Evolutionary conservation across 23 tunicate species (phyloP).

Genomic region (Trididemnum clinides): DNA sequence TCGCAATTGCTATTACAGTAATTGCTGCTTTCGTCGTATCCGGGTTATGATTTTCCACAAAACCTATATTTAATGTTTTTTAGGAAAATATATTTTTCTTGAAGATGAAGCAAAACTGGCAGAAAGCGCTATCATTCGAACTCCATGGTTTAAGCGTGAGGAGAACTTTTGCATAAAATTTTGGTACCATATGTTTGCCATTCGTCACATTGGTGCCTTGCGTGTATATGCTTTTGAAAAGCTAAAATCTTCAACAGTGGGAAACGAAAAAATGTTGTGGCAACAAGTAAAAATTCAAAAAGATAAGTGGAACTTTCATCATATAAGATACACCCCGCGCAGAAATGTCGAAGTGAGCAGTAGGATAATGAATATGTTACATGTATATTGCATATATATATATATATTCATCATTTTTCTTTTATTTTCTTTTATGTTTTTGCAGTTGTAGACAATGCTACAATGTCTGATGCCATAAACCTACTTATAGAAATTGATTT

Average conservation of each 20-base stretch:
- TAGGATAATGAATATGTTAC: too few species aligned
- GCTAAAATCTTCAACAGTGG: constrained; percentile 36
- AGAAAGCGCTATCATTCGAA: constrained; percentile 74
- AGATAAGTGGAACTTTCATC: constrained; percentile 43
- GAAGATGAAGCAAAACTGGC: neutral
- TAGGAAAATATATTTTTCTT: neutral
- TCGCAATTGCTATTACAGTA: too few species aligned
- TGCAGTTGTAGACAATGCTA: too few species aligned
- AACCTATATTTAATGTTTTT: neutral
- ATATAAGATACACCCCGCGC: neutral
- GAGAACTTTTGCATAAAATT: constrained; percentile 42
- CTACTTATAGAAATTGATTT: too few species aligned
- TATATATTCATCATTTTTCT: too few species aligned
- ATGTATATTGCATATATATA: too few species aligned
- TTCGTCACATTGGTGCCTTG: constrained; percentile 54
- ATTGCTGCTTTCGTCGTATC: too few species aligned
- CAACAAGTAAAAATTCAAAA: constrained; percentile 70
- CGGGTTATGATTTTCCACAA: too few species aligned
- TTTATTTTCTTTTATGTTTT: too few species aligned
- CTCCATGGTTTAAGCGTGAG: constrained; percentile 68
- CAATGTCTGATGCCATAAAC: too few species aligned
- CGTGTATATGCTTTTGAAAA: constrained; percentile 81
- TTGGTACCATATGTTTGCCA: constrained; percentile 78
- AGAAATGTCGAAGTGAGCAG: neutral
- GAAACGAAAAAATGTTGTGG: constrained; percentile 70